Base-by-base conservation (phyloP, 2,888 invertebrate species). In the Drosophila birchii region DNA sequence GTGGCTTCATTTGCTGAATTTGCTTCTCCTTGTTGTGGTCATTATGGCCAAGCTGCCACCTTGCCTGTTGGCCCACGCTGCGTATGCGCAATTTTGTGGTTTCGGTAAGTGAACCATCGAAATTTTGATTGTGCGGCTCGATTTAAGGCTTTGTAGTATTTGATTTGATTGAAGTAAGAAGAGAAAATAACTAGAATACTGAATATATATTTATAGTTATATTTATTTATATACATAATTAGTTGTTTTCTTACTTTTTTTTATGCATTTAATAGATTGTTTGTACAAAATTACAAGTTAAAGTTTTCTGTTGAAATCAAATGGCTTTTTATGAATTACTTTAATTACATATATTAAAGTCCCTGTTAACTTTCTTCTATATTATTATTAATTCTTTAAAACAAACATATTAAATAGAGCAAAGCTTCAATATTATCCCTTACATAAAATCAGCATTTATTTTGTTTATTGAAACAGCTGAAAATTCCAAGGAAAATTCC, bases 11-110 rank as follows among this genome's bases (percentile, higher is more conserved):
- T 62, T 39, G 51, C 38, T 34, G 53, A 39, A 32, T 53, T 41
- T 55, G 36, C 58, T 39, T 34, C 26, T 20, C 57, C 38, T 60
- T 73, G 81, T n/a, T n/a, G 47, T 58, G 77, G 81, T 79, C 81
- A 76, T 86, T 68, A 72, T 67, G 76, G 47, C 57, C 68, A 64
- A 58, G 67, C 43, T 67, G 38, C 43, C 51, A 6, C 36, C 38
- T 59, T 58, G 34, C n/a, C 23, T 32, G 20, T 11, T 11, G 18
- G 54, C n/a, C 18, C 36, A 53, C 54, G 29, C 60, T 43, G 44
- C 73, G 55, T 71, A 51, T 54, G 26, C 63, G 43, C 56, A 32
- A 45, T 84, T 76, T 60, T 62, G 60, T 49, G 45, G 18, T 47
- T 55, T 36, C 12, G 4, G 29, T 9, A 58, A 58, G 59, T 59